Evolutionary conservation across 2,888 invertebrate species (phyloP), one percentile per base, ranked within the genome.

Genomic region (Epiblema foenella): DNA sequence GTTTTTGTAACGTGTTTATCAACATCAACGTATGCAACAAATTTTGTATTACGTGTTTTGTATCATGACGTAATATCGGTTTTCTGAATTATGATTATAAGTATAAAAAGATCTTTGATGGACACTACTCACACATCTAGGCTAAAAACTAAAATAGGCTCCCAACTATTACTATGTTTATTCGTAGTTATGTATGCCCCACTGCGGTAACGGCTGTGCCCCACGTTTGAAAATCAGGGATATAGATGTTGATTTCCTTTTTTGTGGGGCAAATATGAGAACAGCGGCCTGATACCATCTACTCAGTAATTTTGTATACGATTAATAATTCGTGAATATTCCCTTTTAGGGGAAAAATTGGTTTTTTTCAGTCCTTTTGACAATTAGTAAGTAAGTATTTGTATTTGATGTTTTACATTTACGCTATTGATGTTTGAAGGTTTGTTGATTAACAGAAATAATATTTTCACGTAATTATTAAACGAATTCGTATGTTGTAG

Each of bases 391-490:
- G 17, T 70, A 70, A 70, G 52, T 65, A 54, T 58, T 54, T 46
- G 71, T 67, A 56, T 42, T 67, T 71, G 57, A 71, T 71, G 68
- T 68, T 60, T 51, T 60, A 59, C 12, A 65, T 71, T 68, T 29
- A 63, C 7, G 46, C 54, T 68, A 72, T 70, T 59, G 65, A 65
- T 70, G 69, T 70, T 65, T 52, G 58, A 54, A 29, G 46, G 66
- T 60, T 20, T 66, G 3, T 24, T 9, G 51, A 15, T 51, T 63
- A n/a, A 42, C 46, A 58, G 18, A 20, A 46, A 42, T 51, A 59
- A 59, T 62, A 7, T 51, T 62, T 4, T 17, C n/a, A 29, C 29
- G 9, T 46, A 11, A 46, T 59, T 17, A 59, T 1, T 24, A 24
- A 24, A 24, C 24, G 4, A 24, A 24, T 24, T 24, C 24, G n/a